A percentile compares a stretch with the other conserved stretches of the same genome.
These are phyloP conservation scores for Musca vetustissima DNA, from an alignment of 1,140 invertebrate genomes.

Conservation along the genomic window DNA sequence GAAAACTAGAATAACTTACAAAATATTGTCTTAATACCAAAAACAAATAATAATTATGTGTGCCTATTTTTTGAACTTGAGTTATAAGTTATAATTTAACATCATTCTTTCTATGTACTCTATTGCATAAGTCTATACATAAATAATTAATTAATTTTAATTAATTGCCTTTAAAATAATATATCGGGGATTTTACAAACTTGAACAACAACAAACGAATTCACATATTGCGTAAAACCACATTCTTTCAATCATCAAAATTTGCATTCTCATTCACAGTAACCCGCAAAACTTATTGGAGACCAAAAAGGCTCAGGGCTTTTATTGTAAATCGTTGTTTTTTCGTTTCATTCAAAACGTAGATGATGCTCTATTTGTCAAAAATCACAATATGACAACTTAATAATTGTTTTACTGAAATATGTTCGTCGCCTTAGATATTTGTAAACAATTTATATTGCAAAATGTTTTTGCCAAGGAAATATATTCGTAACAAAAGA, in stretches of 20 bases:
- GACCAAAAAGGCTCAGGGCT: constrained; percentile 54
- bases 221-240: not conserved
- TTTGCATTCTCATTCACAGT: not conserved
- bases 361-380: too few species aligned
- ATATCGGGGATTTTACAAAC: constrained; percentile 6
- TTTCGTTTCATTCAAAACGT: too few species aligned
- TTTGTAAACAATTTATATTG: too few species aligned
- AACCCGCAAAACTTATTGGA: constrained; percentile 32
- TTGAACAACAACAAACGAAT: not conserved
- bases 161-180: constrained; percentile 1
- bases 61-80: not conserved
- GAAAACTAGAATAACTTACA: too few species aligned
- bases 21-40: not conserved
- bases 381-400: constrained; percentile 28
- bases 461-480: too few species aligned
- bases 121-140: not conserved
- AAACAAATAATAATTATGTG: not conserved
- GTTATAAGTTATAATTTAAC: not conserved
- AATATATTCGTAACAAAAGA: not conserved
- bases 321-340: constrained; percentile 37
- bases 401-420: too few species aligned
- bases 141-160: not conserved
- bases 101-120: not conserved
- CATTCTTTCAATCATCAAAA: not conserved
- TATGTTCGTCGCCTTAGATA: too few species aligned